Base-by-base conservation (phyloP, 92 coral and sea anemone species). In the Chrysogorgia sp. region DNA sequence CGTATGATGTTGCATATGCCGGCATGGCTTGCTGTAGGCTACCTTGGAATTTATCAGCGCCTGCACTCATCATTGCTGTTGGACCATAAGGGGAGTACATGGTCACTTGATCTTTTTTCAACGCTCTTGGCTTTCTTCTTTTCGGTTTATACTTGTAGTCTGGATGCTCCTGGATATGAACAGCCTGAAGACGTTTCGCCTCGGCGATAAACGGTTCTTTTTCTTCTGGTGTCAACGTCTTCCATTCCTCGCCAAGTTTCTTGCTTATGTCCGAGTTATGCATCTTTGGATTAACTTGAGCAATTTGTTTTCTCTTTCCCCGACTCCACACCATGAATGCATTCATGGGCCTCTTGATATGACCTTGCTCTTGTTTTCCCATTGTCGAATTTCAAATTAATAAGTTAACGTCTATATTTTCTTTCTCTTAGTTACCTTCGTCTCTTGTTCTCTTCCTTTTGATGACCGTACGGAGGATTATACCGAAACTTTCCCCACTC, bases 281-380 rank as follows among this genome's bases (percentile, higher is more conserved):
- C 99, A 96, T 96, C 79, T 96, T 88, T n/a, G 99, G 99, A 58
- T 96, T 86, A 28, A 86, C 86, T 32, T 90, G 91, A 15, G 99
- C 97, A 71, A 91, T 91, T 86, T 96, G 97, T 87, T 96, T 96
- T 88, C 99, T 92, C 86, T 89, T 96, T 4, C 99, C 99, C 7
- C 99, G 99, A 78, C 96, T 89, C 99, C 99, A 96, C 33, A 96
- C 99, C 99, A 96, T 96, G 62, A 96, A 96, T 15, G 99, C 99
- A 67, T 96, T 96, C 99, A 96, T 96, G 15, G 99, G 99, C 59
- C 99, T 86, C 83, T 96, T 96, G 29, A 96, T 93, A 47, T 96
- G 99, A 8, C 99, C 99, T 74, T 96, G 96, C 43, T 96, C 99
- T 79, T 90, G 96, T 71, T 96, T 96, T 20, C 99, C 99, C 99